Percentiles rank a stretch among this genome's conserved stretches.
Evolutionary conservation across 2,113 vertebrate genomes (phyloP).

Genomic region (Phoxinus phoxinus): DNA sequence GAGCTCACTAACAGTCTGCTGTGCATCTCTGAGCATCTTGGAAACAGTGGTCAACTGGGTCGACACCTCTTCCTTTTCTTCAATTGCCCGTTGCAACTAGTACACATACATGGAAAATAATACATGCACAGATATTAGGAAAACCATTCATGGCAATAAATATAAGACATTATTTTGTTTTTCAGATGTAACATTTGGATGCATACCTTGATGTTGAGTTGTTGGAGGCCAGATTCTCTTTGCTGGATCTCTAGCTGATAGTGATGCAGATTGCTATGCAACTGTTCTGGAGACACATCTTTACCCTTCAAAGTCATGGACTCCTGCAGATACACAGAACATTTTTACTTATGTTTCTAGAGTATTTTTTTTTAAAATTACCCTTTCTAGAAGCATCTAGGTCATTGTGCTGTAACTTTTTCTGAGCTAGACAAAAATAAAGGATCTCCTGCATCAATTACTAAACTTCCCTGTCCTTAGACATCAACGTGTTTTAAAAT

Average conservation of each 20-base stretch:
- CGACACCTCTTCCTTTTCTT: conserved; percentile 79
- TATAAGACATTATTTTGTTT: neutral
- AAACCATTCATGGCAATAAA: neutral
- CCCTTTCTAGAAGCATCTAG: neutral
- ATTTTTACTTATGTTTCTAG: neutral
- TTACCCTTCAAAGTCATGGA: conserved; percentile 60
- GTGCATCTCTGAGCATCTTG: conserved; percentile 82
- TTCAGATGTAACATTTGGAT: neutral
- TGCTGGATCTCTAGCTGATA: conserved; percentile 84
- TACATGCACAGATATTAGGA: neutral
- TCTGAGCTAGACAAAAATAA: neutral
- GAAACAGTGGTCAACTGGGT: conserved; percentile 81
- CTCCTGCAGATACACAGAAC: conserved; percentile 58
- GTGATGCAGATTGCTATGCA: conserved; percentile 77
- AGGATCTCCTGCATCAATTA: no score
- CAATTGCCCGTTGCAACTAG: conserved; percentile 78
- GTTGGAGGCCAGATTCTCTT: conserved; percentile 80
- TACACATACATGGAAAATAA: conserved; percentile 2
- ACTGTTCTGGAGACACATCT: conserved; percentile 54
- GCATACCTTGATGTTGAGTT: conserved; percentile 82
- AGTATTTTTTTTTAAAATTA: no score
- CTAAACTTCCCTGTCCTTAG: neutral
- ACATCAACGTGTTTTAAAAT: neutral
- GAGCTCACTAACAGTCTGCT: conserved; percentile 73
- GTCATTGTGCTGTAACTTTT: neutral